phyloP scores from a whole-genome alignment of 2,888 invertebrate genomes.

The Pyrrhosoma nymphula region DNA sequence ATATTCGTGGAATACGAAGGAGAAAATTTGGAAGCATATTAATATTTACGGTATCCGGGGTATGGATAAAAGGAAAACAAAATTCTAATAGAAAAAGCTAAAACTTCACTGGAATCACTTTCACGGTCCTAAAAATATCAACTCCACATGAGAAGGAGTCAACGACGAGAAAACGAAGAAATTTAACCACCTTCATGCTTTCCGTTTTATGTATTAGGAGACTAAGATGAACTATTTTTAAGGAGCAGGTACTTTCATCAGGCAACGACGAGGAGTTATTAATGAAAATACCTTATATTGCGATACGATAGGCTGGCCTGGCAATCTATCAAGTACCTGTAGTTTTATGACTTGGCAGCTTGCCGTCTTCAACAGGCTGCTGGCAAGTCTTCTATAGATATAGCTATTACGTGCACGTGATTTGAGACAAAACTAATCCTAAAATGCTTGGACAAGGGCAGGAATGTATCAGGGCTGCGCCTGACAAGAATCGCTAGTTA shows the following conservation, averaged over 20 bases:
- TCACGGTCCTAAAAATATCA: constrained; percentile 2
- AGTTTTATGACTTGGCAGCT: constrained; percentile 63
- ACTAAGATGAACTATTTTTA: background rate
- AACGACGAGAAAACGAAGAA: background rate
- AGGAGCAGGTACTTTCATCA: background rate
- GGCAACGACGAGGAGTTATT: background rate
- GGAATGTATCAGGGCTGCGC: background rate
- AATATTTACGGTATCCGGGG: too few relatives aligned
- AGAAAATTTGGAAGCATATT: too few relatives aligned
- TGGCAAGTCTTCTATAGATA: constrained; percentile 65
- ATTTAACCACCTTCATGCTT: background rate
- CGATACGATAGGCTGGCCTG: constrained; percentile 57
- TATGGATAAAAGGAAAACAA: background rate
- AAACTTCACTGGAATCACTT: background rate
- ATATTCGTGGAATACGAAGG: too few relatives aligned
- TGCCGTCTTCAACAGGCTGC: constrained; percentile 64
- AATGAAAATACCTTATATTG: constrained; percentile 53
- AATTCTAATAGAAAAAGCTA: background rate
- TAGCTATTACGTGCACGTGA: constrained; percentile 58
- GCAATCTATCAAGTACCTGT: constrained; percentile 67
- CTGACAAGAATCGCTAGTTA: background rate
- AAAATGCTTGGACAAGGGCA: background rate
- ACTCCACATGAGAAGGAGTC: background rate
- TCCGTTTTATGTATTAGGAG: background rate
- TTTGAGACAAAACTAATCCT: constrained; percentile 51